A percentile compares a stretch with the other conserved stretches of the same genome.
These are phyloP conservation scores for Archocentrus centrarchus DNA, from an alignment of 2,113 vertebrate species.

Conservation along the genomic window DNA sequence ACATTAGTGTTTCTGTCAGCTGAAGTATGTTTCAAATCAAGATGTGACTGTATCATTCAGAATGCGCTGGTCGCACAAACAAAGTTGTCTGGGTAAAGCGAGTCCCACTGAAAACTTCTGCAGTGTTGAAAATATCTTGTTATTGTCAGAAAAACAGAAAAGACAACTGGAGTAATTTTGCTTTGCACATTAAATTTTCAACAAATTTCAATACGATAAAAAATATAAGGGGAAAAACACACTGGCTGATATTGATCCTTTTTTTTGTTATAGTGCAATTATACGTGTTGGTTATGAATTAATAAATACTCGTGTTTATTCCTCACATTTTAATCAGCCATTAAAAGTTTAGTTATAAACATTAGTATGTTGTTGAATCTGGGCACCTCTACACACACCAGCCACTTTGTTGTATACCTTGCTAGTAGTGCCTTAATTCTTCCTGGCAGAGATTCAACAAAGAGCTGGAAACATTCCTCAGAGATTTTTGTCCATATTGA, in stretches of 20 bases:
- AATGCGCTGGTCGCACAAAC: background rate
- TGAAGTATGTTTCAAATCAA: slow-evolving; percentile 52
- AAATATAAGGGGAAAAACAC: background rate
- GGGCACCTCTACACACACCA: too few relatives aligned
- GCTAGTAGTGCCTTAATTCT: background rate
- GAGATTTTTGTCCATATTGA: background rate
- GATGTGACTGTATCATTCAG: slow-evolving; percentile 34
- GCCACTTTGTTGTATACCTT: background rate
- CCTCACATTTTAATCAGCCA: background rate
- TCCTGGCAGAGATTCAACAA: background rate
- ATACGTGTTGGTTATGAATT: background rate
- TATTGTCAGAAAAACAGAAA: background rate
- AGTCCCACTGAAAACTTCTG: slow-evolving; percentile 27
- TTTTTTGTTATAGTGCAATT: background rate
- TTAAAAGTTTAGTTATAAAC: background rate
- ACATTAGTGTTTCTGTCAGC: slow-evolving; percentile 67
- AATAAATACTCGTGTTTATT: background rate
- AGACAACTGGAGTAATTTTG: background rate
- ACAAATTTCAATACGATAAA: slow-evolving; percentile 5
- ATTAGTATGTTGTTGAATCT: background rate
- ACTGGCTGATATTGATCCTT: background rate
- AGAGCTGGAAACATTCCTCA: rapidly evolving
- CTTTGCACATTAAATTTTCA: background rate
- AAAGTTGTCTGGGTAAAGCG: slow-evolving; percentile 8
- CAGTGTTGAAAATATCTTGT: slow-evolving; percentile 1